Base-by-base conservation (phyloP, 2,113 vertebrate species). In the Elephas maximus region DNA sequence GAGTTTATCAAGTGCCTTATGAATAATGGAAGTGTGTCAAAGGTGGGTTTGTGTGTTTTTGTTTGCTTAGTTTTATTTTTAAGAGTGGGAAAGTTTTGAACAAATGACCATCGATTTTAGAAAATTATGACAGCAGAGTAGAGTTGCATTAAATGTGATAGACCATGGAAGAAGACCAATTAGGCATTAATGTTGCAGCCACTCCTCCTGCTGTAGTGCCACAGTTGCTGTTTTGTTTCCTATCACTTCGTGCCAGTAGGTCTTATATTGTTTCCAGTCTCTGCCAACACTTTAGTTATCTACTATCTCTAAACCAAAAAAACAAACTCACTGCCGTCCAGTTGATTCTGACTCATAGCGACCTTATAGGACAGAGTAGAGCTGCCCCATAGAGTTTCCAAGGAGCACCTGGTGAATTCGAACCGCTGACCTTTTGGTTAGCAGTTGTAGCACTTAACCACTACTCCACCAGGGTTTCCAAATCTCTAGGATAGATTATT, bases 1-100 rank as follows among this genome's bases (percentile, higher is more conserved):
- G 21, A 14, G 28, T 12, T 2, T 5, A 2, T 2, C 2, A 2
- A 9, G 7, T 44, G 4, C 30, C 33, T 8, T 2, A 12, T 7
- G 10, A 41, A 41, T 24, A 62, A 15, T 0, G 2, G 12, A 57
- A 51, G 2, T 24, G 0, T 4, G 28, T 45, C 44, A 33, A 11
- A 24, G 65, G 17, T 5, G 10, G 3, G 12, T 33, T 69, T 69
- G 63, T 28, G 21, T 63, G 65, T 30, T 30, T 69, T 33, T 33
- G 67, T 33, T 69, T 33, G 67, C 6, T 69, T 69, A 28, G 28
- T 30, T 67, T 67, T 69, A 12, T 17, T 30, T 69, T 69, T 33
- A 15, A 69, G 8, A 69, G 23, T 4, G 63, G 53, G 21, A 30
- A 81, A 18, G 11, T 14, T 30, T 65, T 48, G 7, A 48, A 37